A percentile compares a stretch with the other conserved stretches of the same genome.
Evolutionary conservation across 1,140 invertebrate species (phyloP).

Genomic region (Glossosoma conforme): DNA sequence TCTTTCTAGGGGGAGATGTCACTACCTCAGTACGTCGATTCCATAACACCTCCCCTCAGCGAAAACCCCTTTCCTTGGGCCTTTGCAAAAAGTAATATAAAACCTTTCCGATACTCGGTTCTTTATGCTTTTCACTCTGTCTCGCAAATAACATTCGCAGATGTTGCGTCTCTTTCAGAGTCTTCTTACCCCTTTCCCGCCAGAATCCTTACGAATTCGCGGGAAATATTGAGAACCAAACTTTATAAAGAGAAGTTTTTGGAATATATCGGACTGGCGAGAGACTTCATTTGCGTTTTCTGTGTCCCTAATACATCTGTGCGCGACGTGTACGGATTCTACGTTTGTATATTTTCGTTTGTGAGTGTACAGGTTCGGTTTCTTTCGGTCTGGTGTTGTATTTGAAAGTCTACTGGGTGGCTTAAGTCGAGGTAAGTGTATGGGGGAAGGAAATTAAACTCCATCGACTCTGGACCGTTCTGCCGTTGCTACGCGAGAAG

Average conservation of each 20-base stretch:
- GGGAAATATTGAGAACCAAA: slow-evolving; percentile 26
- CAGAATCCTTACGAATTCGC: slow-evolving; percentile 15
- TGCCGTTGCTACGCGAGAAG: no score
- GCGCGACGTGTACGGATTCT: background rate
- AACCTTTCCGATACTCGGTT: slow-evolving; percentile 30
- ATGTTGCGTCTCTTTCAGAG: slow-evolving; percentile 10
- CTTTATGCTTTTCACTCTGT: slow-evolving; percentile 14
- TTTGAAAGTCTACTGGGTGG: slow-evolving; percentile 8
- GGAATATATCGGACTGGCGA: slow-evolving; percentile 23
- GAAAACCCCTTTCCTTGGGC: slow-evolving; percentile 14
- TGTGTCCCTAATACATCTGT: slow-evolving; percentile 1
- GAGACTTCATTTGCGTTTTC: slow-evolving; percentile 10
- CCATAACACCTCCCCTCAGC: background rate
- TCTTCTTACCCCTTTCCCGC: slow-evolving; percentile 18
- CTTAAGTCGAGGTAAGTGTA: no score
- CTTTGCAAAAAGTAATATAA: slow-evolving; percentile 30
- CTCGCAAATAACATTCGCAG: background rate
- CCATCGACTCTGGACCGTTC: no score
- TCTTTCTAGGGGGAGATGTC: no score
- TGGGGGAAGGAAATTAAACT: no score
- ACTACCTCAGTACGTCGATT: no score
- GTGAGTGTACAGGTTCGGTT: slow-evolving; percentile 8
- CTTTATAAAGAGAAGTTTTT: slow-evolving; percentile 18
- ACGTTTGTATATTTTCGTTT: slow-evolving; percentile 11
- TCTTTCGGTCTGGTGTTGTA: slow-evolving; percentile 10